phyloP scores from a whole-genome alignment of 1,140 invertebrate species.

The Aphidius gifuensis region DNA sequence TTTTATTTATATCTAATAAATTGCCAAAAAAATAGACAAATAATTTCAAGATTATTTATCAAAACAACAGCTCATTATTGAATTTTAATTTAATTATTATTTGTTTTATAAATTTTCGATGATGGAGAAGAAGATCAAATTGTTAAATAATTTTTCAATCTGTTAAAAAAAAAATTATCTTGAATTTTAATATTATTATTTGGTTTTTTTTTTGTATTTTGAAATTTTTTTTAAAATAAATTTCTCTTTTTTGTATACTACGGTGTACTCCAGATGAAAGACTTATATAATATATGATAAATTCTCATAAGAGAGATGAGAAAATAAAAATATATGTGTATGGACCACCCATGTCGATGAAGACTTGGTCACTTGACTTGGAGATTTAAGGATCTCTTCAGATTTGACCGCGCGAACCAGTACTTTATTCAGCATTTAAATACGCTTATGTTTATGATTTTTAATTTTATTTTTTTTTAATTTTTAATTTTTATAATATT shows the following conservation, averaged over 20 bases:
- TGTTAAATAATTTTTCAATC: too few relatives aligned
- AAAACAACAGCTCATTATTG: too few relatives aligned
- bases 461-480: constrained; percentile 5
- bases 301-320: constrained; percentile 31
- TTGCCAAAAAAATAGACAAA: too few relatives aligned
- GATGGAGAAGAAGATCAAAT: too few relatives aligned
- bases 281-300: constrained; percentile 44
- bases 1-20: too few relatives aligned
- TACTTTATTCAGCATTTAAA: constrained; percentile 45
- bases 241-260: not conserved
- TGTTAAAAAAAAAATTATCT: too few relatives aligned
- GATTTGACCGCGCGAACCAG: constrained; percentile 47
- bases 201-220: too few relatives aligned
- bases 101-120: too few relatives aligned
- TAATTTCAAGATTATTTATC: too few relatives aligned
- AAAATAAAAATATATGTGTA: constrained; percentile 25
- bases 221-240: too few relatives aligned
- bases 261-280: constrained; percentile 17
- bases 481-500: not conserved
- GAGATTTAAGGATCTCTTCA: constrained; percentile 40
- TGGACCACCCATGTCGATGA: constrained; percentile 52
- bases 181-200: too few relatives aligned
- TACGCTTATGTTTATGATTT: constrained; percentile 21
- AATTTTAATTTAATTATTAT: too few relatives aligned
- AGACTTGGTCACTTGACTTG: constrained; percentile 38